Evolutionary conservation across 1,140 invertebrate genomes (phyloP).

Genomic region (Hyles vespertilio): DNA sequence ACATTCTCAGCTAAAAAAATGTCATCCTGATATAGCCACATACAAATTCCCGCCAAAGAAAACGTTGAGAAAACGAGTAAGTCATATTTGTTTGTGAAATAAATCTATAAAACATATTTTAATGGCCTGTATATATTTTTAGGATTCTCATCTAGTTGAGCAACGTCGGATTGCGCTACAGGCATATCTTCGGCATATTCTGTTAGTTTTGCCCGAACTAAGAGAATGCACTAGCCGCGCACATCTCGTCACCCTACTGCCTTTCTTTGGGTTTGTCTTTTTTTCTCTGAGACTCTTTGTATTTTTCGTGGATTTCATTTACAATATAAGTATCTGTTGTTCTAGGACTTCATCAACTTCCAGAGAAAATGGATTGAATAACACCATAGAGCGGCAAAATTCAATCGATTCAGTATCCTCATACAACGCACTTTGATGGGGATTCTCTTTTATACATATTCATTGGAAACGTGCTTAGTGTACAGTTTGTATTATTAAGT

Average conservation of each 20-base stretch:
- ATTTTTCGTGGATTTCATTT: background rate
- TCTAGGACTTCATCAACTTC: conserved; percentile 53
- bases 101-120: too few relatives aligned
- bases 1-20: conserved; percentile 88
- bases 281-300: background rate
- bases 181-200: conserved; percentile 85
- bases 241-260: conserved; percentile 82
- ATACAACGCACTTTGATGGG: conserved; percentile 48
- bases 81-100: background rate
- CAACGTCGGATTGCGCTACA: conserved; percentile 85
- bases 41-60: conserved; percentile 97
- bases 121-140: conserved; percentile 1
- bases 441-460: too few relatives aligned
- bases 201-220: conserved; percentile 84
- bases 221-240: conserved; percentile 81
- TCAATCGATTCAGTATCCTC: conserved; percentile 53
- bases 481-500: too few relatives aligned
- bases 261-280: conserved; percentile 86
- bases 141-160: conserved; percentile 90
- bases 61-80: conserved; percentile 91
- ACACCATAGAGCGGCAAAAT: conserved; percentile 38
- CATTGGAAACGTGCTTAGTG: too few relatives aligned
- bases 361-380: conserved; percentile 46
- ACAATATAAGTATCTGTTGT: conserved; percentile 16
- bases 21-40: conserved; percentile 84